These are phyloP conservation scores for Coelopa pilipes DNA, from an alignment of 2,888 invertebrate genomes.

Conservation along the genomic window DNA sequence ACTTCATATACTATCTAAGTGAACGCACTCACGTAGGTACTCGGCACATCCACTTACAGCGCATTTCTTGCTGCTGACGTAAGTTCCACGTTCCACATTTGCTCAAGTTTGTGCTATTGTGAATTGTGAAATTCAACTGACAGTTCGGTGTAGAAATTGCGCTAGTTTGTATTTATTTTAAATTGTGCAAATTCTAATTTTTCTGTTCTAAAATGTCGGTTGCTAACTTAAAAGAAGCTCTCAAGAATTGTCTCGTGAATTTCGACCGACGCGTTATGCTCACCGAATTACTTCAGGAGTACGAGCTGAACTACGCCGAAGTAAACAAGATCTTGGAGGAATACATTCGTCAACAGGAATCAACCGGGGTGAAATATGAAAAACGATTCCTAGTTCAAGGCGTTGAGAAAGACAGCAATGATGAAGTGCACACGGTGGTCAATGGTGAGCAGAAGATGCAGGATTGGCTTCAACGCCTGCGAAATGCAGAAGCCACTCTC, in stretches of 20 bases:
- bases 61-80: constrained; percentile 35
- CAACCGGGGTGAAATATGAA: constrained; percentile 51
- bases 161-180: not conserved
- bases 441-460: constrained; percentile 53
- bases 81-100: constrained; percentile 10
- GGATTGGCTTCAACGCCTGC: constrained; percentile 53
- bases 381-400: constrained; percentile 54
- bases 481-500: constrained; percentile 52
- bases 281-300: constrained; percentile 61
- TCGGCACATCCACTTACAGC: not conserved
- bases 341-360: constrained; percentile 53
- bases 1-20: not conserved
- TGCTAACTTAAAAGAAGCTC: constrained; percentile 50
- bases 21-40: not conserved
- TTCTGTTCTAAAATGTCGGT: constrained; percentile 44
- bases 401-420: constrained; percentile 35
- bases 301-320: constrained; percentile 55
- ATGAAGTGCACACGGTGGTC: constrained; percentile 58
- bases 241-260: constrained; percentile 58
- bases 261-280: constrained; percentile 60
- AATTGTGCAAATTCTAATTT: not conserved
- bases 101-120: constrained; percentile 24
- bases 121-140: constrained; percentile 38
- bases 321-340: constrained; percentile 51
- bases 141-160: not conserved